phyloP scores from a whole-genome alignment of 2,797 vertebrate species.

The Chaetophractus vellerosus region DNA sequence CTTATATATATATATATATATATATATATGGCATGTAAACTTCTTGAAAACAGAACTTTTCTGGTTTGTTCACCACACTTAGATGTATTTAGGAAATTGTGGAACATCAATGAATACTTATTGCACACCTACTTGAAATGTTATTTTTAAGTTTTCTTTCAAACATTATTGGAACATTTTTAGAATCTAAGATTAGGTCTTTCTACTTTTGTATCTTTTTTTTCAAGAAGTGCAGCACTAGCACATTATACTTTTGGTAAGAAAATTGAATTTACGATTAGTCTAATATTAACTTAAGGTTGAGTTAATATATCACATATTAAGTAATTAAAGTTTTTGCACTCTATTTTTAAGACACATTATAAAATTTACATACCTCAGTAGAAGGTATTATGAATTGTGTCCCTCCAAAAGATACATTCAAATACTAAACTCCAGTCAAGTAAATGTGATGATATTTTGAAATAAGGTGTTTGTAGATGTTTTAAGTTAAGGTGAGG shows the following conservation, averaged over 20 bases:
- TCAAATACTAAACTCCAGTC: no score
- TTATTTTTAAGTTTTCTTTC: not conserved
- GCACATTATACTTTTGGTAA: not conserved
- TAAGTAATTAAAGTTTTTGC: not conserved
- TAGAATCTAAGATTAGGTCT: not conserved
- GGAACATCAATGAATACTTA: not conserved
- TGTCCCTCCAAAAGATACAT: no score
- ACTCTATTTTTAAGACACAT: not conserved
- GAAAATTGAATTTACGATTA: not conserved
- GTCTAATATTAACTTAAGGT: not conserved
- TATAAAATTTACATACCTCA: not conserved
- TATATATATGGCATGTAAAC: not conserved
- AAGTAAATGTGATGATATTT: no score
- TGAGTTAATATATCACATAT: not conserved
- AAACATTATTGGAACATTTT: not conserved
- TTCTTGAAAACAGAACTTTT: not conserved
- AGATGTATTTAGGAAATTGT: not conserved
- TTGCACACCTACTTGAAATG: not conserved
- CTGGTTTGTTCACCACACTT: not conserved
- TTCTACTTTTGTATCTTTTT: not conserved
- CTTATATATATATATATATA: no score
- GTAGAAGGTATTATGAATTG: not conserved
- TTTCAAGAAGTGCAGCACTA: not conserved
- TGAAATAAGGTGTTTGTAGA: no score
- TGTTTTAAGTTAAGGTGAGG: no score